Conservation (phyloP, 1,140 invertebrate species). For the Drosophila bipectinata region DNA sequence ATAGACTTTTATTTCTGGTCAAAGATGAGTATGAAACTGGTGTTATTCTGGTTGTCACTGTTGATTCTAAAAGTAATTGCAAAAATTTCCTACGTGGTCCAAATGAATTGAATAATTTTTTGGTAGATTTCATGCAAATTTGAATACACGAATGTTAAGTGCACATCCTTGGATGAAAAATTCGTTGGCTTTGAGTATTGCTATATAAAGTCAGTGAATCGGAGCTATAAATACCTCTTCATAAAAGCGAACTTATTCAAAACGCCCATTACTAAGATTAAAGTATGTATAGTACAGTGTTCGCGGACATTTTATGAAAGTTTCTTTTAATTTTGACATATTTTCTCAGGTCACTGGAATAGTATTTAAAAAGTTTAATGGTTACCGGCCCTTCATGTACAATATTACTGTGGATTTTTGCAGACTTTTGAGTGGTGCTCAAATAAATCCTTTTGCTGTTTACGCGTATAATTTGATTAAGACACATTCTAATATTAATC, state of each 20-base stretch:
- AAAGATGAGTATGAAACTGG: neutral
- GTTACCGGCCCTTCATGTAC: conserved; percentile 22
- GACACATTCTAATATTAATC: conserved; percentile 10
- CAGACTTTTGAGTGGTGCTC: conserved; percentile 1
- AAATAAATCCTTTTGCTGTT: neutral
- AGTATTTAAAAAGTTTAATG: neutral
- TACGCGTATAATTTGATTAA: conserved; percentile 1
- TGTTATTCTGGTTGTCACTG: neutral
- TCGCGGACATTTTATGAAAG: neutral
- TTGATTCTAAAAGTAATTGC: conserved; percentile 1
- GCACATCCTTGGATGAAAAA: neutral
- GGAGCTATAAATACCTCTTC: conserved; percentile 6
- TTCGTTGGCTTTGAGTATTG: conserved; percentile 8
- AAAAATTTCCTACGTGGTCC: neutral
- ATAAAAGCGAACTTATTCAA: conserved; percentile 10
- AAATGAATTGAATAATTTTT: neutral
- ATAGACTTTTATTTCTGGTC: neutral
- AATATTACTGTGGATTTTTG: conserved; percentile 20
- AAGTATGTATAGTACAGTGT: neutral
- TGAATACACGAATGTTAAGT: conserved; percentile 18
- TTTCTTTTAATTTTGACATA: neutral
- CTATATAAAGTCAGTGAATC: conserved; percentile 10
- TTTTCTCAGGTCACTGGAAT: conserved; percentile 1
- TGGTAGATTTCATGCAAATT: conserved; percentile 3
- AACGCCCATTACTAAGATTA: conserved; percentile 4